Conservation (phyloP, 2,888 invertebrate genomes). For the Heliconius erato region DNA sequence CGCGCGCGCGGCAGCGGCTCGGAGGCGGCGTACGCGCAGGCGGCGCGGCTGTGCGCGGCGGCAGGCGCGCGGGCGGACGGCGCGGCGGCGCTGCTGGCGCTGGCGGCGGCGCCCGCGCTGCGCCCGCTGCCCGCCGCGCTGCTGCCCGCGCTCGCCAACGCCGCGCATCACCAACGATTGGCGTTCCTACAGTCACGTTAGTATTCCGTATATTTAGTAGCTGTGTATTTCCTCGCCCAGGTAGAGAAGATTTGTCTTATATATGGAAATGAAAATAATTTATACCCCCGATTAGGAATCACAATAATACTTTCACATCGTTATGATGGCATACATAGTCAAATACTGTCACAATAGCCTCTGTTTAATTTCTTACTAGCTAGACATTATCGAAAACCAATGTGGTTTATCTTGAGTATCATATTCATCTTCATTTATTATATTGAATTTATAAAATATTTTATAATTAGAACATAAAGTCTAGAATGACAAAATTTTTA, state of each 20-base stretch:
- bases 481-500: too few relatives aligned
- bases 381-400: not conserved
- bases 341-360: too few relatives aligned
- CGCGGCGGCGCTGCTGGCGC: constrained; percentile 61
- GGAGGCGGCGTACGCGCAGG: constrained; percentile 49
- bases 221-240: not conserved
- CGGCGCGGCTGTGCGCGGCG: constrained; percentile 60
- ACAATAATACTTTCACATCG: too few relatives aligned
- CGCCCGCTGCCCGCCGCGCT: constrained; percentile 60
- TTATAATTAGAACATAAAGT: too few relatives aligned
- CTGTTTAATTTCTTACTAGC: not conserved
- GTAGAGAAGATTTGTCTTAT: not conserved
- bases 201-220: constrained; percentile 46
- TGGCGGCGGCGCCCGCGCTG: constrained; percentile 53
- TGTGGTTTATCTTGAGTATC: not conserved
- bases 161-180: constrained; percentile 69
- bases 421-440: too few relatives aligned
- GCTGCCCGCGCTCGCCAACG: constrained; percentile 74
- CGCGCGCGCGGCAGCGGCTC: constrained; percentile 60
- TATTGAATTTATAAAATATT: too few relatives aligned
- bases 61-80: constrained; percentile 60
- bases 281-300: too few relatives aligned
- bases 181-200: constrained; percentile 71
- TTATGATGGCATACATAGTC: too few relatives aligned
- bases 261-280: not conserved